Percentiles rank a stretch among this genome's conserved stretches.
Evolutionary conservation across 1,140 invertebrate species (phyloP).

Genomic region (Teleopsis dalmanni): DNA sequence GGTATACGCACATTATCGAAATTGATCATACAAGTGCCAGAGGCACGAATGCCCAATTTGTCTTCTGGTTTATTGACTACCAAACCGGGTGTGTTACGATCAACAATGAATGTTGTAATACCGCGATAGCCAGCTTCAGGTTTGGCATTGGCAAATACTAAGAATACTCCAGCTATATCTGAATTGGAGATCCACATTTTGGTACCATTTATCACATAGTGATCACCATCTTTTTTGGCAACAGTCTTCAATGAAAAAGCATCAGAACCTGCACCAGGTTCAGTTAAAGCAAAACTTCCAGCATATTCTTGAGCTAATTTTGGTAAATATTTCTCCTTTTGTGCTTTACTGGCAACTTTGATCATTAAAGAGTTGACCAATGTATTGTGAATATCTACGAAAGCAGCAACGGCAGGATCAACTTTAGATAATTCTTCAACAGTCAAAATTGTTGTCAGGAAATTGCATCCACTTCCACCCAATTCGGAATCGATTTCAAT

Average conservation of each 20-base stretch:
- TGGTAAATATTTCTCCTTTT: slow-evolving; percentile 83
- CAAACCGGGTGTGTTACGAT: slow-evolving; percentile 81
- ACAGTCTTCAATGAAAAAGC: slow-evolving; percentile 84
- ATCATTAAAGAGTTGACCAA: slow-evolving; percentile 81
- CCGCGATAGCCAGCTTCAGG: slow-evolving; percentile 71
- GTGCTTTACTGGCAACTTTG: slow-evolving; percentile 72
- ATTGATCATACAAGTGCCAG: slow-evolving; percentile 82
- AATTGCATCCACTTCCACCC: slow-evolving; percentile 78
- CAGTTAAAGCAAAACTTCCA: slow-evolving; percentile 89
- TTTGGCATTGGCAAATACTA: slow-evolving; percentile 87
- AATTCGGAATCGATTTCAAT: slow-evolving; percentile 83
- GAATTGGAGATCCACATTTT: slow-evolving; percentile 98
- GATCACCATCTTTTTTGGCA: slow-evolving; percentile 74
- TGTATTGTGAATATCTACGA: slow-evolving; percentile 92
- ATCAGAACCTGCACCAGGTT: slow-evolving; percentile 78
- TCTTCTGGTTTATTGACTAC: slow-evolving; percentile 86
- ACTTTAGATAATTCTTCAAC: slow-evolving; percentile 93
- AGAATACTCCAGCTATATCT: slow-evolving; percentile 78
- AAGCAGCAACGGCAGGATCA: slow-evolving; percentile 76
- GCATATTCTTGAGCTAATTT: slow-evolving; percentile 67
- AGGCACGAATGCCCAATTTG: slow-evolving; percentile 85
- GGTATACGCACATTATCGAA: slow-evolving; percentile 91
- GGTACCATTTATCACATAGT: slow-evolving; percentile 72
- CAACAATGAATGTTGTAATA: slow-evolving; percentile 93
- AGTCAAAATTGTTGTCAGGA: slow-evolving; percentile 79